phyloP scores from a whole-genome alignment of 1,140 invertebrate genomes.

The Pachyrhynchus sulphureomaculatus region DNA sequence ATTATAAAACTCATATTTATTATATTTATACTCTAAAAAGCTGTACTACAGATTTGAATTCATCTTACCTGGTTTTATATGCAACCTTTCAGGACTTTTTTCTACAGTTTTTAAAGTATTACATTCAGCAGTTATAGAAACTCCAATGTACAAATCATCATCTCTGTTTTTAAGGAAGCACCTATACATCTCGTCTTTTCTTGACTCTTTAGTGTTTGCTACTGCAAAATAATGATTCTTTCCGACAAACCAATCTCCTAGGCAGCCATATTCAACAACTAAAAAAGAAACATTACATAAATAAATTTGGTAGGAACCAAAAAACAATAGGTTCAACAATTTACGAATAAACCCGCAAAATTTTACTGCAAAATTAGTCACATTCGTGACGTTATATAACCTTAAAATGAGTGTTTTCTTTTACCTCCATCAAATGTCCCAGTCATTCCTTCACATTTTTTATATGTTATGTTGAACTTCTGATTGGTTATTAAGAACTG shows the following conservation, averaged over 20 bases:
- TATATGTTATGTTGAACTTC: slow-evolving; percentile 94
- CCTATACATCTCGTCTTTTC: slow-evolving; percentile 90
- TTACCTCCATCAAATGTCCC: slow-evolving; percentile 85
- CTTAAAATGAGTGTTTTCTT: too few species aligned
- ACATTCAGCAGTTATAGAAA: slow-evolving; percentile 90
- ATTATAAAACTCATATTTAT: slow-evolving; percentile 3
- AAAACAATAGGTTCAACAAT: too few species aligned
- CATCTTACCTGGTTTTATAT: slow-evolving; percentile 70
- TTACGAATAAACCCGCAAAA: too few species aligned
- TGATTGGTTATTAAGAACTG: slow-evolving; percentile 96
- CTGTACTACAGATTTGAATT: too few species aligned
- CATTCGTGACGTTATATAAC: too few species aligned
- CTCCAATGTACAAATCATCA: slow-evolving; percentile 86
- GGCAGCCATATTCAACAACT: slow-evolving; percentile 89
- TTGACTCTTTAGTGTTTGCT: slow-evolving; percentile 90
- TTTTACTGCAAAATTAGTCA: too few species aligned
- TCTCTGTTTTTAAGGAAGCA: slow-evolving; percentile 94
- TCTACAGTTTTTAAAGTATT: slow-evolving; percentile 90
- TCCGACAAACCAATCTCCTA: slow-evolving; percentile 93
- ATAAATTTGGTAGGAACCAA: too few species aligned
- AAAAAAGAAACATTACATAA: too few species aligned
- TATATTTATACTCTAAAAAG: too few species aligned
- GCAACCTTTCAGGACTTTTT: slow-evolving; percentile 86
- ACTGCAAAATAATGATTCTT: slow-evolving; percentile 96
- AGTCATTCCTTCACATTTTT: slow-evolving; percentile 79